Conservation (phyloP, 2,888 invertebrate species). For the Thecocarcelia acutangulata region DNA sequence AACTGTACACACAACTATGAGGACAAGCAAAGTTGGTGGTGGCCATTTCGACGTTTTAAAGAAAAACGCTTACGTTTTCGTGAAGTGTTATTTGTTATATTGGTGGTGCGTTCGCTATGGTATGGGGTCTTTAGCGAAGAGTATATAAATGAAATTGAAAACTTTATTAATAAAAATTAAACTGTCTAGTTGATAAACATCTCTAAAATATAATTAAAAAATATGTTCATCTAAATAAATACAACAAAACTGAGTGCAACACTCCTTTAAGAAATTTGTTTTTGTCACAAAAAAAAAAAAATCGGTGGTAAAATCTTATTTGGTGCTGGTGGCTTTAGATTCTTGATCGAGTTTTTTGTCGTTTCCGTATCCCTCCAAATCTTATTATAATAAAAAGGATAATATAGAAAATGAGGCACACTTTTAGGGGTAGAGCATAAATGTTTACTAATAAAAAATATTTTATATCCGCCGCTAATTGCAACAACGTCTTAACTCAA, state of each 20-base stretch:
- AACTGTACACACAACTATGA: slow-evolving; percentile 21
- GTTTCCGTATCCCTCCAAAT: no score
- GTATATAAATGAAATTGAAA: slow-evolving; percentile 61
- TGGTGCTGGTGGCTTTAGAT: no score
- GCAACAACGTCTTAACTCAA: no score
- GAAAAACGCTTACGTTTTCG: slow-evolving; percentile 66
- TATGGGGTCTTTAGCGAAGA: slow-evolving; percentile 69
- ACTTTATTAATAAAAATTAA: slow-evolving; percentile 47
- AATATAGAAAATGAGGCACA: no score
- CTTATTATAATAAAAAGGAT: no score
- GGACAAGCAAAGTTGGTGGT: slow-evolving; percentile 60
- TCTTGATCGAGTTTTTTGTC: no score
- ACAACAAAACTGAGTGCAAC: slow-evolving; percentile 39
- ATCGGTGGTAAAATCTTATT: no score
- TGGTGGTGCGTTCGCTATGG: slow-evolving; percentile 71
- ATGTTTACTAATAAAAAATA: no score
- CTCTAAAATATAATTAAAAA: slow-evolving; percentile 19
- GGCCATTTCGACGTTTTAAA: slow-evolving; percentile 58
- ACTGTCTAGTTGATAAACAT: slow-evolving; percentile 9
- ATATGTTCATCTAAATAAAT: slow-evolving; percentile 23
- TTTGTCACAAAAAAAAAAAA: no score
- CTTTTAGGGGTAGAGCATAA: no score
- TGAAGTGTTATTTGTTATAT: slow-evolving; percentile 70
- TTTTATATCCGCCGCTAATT: no score
- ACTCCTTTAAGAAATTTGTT: slow-evolving; percentile 11